Evolutionary conservation across 2,113 vertebrate genomes (phyloP), one percentile per base, ranked within the genome.

Genomic region (Bubalus kerabau): DNA sequence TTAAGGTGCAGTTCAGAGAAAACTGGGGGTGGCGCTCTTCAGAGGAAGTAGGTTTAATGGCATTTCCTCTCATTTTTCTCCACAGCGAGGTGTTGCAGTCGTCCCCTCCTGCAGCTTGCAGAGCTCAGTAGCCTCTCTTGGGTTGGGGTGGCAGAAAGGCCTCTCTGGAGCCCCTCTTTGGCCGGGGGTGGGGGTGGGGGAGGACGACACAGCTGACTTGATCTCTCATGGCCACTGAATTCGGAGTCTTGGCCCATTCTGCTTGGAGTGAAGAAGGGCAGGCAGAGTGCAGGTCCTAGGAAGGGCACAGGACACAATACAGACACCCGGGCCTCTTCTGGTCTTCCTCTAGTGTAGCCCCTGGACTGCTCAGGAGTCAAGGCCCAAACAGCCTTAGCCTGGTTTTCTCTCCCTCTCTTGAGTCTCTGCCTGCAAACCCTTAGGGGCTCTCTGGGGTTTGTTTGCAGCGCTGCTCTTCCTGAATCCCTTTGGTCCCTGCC

Each of bases 1-100:
- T 98, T 98, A 98, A 97, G 92, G 98, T 94, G 93, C 95, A 94
- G 83, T 96, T 97, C 92, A 97, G 88, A 92, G 96, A 94, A 97
- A 98, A 96, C 90, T 82, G 90, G 62, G 86, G 78, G 88, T 93
- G 76, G 94, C 74, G 95, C 96, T 98, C 89, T 96, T 85, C 95
- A 90, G 95, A 96, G 95, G 95, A 98, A 97, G 50, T 80, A 83
- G 90, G 64, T 96, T 95, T 93, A 92, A 97, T 97, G 96, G 81
- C 26, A 11, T 93, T 97, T 96, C 96, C 90, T 97, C 95, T 95
- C 89, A 50, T 97, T 98, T 96, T 91, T 90, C 90, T 96, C 30
- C 48, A 54, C 74, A 14, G 71, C 8, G 23, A 92, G 90, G 90
- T 57, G 64, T 43, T 87, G 80, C 74, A n/a, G 90, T 81, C 17